Evolutionary conservation across 2,888 invertebrate genomes (phyloP).

Genomic region (Drosophila stalkeri): DNA sequence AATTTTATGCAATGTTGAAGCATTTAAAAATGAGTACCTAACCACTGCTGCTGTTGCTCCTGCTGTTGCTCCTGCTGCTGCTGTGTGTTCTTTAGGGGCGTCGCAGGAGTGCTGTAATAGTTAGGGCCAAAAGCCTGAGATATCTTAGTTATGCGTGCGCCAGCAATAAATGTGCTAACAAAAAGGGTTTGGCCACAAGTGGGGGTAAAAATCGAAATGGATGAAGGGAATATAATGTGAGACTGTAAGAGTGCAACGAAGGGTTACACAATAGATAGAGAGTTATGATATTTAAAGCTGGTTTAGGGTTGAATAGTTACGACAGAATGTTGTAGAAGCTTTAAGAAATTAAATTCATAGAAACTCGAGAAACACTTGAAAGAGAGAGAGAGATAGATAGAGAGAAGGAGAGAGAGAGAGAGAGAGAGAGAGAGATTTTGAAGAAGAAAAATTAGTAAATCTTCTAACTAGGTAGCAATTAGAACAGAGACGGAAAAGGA

Average conservation of each 20-base stretch:
- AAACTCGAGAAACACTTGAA: background rate
- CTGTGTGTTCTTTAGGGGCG: constrained; percentile 18
- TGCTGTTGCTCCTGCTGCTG: background rate
- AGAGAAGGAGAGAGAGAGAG: no score
- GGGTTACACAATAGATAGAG: background rate
- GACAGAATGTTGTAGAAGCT: background rate
- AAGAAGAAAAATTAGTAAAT: background rate
- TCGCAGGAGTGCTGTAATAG: constrained; percentile 40
- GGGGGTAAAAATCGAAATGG: background rate
- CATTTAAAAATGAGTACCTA: constrained; percentile 75
- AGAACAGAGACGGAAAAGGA: background rate
- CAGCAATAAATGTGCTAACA: constrained; percentile 14
- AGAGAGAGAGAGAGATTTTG: background rate
- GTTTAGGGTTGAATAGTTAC: background rate
- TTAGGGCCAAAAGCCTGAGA: constrained; percentile 50
- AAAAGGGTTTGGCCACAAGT: background rate
- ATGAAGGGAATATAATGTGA: constrained; percentile 1
- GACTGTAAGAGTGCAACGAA: constrained; percentile 15
- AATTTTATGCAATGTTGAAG: constrained; percentile 78
- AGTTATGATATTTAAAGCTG: constrained; percentile 2
- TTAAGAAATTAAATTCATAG: background rate
- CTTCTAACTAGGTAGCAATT: background rate
- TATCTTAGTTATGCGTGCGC: constrained; percentile 44
- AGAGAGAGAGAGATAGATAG: no score
- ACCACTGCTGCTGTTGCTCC: constrained; percentile 2